Evolutionary conservation across 2,113 vertebrate species (phyloP), one percentile per base, ranked within the genome.

Genomic region (Poecile atricapillus): DNA sequence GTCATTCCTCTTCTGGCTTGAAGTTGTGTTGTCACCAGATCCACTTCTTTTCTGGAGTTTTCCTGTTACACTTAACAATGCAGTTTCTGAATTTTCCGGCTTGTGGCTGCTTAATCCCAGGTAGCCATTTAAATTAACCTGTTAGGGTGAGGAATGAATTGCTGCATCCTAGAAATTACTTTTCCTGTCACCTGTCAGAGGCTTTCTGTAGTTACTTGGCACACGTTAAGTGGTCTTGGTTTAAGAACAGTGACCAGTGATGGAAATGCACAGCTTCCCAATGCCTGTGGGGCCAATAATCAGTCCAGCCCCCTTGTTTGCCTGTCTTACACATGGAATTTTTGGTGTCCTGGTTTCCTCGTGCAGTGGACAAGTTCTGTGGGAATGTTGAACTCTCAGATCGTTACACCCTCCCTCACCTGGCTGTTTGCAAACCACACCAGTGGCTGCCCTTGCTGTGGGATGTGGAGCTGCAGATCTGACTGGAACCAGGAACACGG

Each of bases 381-480:
- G 28, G 41, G 41, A 20, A 20, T 5, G 31, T 1, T 37, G 55
- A 21, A 2, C n/a, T 73, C 33, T 39, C 9, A 0, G 11, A 1
- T 21, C 5, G 4, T 44, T 43, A 1, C 1, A 2, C 5, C 17
- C 4, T 37, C 25, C n/a, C 31, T 88, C 25, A 6, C 8, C 41
- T 53, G 83, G 11, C 59, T 47, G 2, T 33, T 52, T 10, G 28
- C 35, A 35, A 46, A 5, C 50, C 35, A 7, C 20, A 4, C 35
- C 2, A 4, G 8, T 13, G 68, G 44, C 49, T 83, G 8, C 43
- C 49, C 56, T 15, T 39, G 41, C 49, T 39, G 23, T 69, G 64
- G 50, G 35, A 8, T 11, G 30, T 63, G 19, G 9, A 67, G 71
- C 73, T 63, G 53, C 1, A 0, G 13, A 53, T 50, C 31, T 4